These are phyloP conservation scores for Tineola bisselliella DNA, from an alignment of 2,888 invertebrate genomes.

Conservation along the genomic window DNA sequence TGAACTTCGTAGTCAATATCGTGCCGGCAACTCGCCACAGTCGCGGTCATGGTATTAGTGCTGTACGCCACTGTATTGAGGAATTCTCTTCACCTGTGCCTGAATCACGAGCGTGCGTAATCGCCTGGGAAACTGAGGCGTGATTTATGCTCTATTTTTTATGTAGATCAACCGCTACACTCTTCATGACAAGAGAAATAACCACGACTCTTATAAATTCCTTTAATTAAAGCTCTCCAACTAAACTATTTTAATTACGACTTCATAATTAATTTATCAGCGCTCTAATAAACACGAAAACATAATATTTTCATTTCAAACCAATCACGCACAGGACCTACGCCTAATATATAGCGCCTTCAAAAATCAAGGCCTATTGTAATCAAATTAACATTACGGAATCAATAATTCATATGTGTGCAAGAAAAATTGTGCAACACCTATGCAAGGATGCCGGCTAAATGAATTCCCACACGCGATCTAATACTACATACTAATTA, in stretches of 20 bases:
- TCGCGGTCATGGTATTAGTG: constrained; percentile 9
- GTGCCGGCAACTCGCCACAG: not conserved
- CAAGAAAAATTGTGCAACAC: constrained; percentile 19
- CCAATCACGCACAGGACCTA: not conserved
- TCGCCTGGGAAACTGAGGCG: constrained; percentile 29
- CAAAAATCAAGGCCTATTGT: constrained; percentile 17
- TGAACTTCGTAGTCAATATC: constrained; percentile 14
- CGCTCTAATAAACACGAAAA: no score
- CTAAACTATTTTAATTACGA: not conserved
- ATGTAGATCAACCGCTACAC: constrained; percentile 27
- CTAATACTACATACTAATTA: constrained; percentile 12
- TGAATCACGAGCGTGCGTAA: constrained; percentile 27
- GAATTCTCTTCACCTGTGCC: constrained; percentile 21
- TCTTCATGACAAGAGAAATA: constrained; percentile 19
- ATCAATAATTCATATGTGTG: constrained; percentile 19
- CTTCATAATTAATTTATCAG: no score
- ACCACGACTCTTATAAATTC: not conserved
- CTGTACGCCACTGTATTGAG: not conserved
- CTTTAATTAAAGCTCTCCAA: not conserved
- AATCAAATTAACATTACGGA: constrained; percentile 21
- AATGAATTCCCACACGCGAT: constrained; percentile 22
- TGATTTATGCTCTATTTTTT: constrained; percentile 30
- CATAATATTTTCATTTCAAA: no score
- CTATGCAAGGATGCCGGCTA: constrained; percentile 17
- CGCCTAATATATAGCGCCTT: not conserved